phyloP scores from a whole-genome alignment of 1,140 invertebrate species.

The Drusus annulatus region DNA sequence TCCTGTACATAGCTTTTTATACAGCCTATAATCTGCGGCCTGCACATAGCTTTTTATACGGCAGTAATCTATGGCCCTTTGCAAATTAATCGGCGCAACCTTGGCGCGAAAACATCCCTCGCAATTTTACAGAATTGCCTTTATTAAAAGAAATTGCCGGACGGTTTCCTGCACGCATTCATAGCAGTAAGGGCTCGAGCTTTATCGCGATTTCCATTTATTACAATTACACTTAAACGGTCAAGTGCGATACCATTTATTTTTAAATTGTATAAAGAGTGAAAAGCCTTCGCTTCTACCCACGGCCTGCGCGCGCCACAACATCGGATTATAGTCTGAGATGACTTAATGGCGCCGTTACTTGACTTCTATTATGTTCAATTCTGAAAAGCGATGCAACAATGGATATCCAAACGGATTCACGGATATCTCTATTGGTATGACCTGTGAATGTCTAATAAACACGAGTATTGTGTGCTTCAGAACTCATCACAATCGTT shows the following conservation, averaged over 20 bases:
- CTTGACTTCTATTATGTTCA: too few species aligned
- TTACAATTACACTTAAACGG: neutral
- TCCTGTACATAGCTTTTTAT: too few species aligned
- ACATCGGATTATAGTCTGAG: too few species aligned
- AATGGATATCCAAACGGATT: too few species aligned
- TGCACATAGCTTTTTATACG: neutral
- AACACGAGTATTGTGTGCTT: too few species aligned
- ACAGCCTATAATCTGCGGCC: neutral
- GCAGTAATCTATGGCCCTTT: slow-evolving; percentile 5
- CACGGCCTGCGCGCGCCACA: too few species aligned
- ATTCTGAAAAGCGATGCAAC: too few species aligned
- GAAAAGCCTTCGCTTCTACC: too few species aligned
- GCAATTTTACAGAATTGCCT: slow-evolving; percentile 9
- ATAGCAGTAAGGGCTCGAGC: neutral
- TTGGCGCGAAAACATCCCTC: neutral
- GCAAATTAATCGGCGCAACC: neutral
- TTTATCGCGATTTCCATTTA: neutral
- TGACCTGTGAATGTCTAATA: too few species aligned
- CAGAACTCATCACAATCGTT: too few species aligned
- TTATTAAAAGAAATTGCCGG: slow-evolving; percentile 9
- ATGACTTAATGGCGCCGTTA: too few species aligned
- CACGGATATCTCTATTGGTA: too few species aligned
- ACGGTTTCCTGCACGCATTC: neutral
- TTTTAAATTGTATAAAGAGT: neutral
- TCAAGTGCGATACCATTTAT: neutral